These are phyloP conservation scores for Podarcis muralis DNA, from an alignment of 2,113 vertebrate genomes.

Conservation along the genomic window DNA sequence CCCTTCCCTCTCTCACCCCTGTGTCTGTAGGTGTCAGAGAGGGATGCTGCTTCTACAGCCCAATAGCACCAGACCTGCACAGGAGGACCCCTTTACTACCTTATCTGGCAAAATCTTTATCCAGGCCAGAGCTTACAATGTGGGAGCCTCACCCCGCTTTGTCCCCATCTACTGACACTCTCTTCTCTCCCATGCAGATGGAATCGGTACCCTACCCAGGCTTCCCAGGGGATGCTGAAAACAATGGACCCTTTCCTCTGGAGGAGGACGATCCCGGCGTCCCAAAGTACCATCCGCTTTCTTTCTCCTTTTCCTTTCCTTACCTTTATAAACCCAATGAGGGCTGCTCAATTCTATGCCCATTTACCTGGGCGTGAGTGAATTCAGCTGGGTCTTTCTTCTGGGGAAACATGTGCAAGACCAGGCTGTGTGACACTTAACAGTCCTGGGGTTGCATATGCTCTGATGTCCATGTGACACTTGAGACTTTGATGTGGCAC, in stretches of 20 bases:
- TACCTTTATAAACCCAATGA: not conserved
- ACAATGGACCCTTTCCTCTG: slow-evolving; percentile 4
- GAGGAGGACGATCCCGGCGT: not conserved
- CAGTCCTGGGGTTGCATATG: not conserved
- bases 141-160: not conserved
- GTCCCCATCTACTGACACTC: not conserved
- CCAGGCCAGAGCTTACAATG: not conserved
- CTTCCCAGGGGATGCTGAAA: not conserved
- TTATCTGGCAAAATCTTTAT: not conserved
- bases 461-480: not conserved
- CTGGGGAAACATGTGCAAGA: not conserved
- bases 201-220: not conserved
- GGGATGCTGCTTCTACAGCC: not conserved
- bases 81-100: not conserved
- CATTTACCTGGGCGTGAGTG: not conserved
- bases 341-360: not conserved
- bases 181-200: not conserved
- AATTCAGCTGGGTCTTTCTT: not conserved
- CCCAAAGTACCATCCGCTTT: not conserved
- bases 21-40: not conserved
- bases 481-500: too few relatives aligned
- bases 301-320: not conserved
- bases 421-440: not conserved
- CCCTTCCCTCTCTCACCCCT: too few relatives aligned
- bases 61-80: too few relatives aligned